These are phyloP conservation scores for Liodrosophila aerea DNA, from an alignment of 2,888 invertebrate genomes.

Conservation along the genomic window DNA sequence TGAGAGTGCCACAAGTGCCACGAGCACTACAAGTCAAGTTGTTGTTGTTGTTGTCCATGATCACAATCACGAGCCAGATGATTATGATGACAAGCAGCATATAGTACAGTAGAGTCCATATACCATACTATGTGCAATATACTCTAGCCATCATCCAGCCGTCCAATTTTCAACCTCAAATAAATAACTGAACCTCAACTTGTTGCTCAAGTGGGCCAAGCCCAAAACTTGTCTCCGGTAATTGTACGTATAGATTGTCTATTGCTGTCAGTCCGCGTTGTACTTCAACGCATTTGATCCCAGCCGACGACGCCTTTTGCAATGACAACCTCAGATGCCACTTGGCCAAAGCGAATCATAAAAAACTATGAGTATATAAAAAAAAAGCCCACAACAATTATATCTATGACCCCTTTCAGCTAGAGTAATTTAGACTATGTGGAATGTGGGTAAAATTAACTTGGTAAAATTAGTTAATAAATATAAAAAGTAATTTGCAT, in stretches of 20 bases:
- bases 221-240: conserved; percentile 72
- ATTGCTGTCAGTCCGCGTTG: conserved; percentile 53
- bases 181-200: conserved; percentile 26
- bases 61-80: conserved; percentile 39
- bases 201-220: conserved; percentile 68
- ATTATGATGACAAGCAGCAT: conserved; percentile 47
- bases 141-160: neutral
- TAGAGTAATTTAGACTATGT: no score
- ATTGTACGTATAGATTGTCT: conserved; percentile 66
- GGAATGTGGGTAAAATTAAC: no score
- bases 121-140: neutral
- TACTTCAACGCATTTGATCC: conserved; percentile 52
- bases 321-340: conserved; percentile 36
- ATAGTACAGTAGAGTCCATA: no score
- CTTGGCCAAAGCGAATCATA: neutral
- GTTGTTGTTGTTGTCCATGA: conserved; percentile 30
- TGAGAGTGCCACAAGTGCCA: conserved; percentile 21
- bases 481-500: no score
- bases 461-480: no score
- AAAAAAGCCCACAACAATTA: no score
- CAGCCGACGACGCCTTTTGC: conserved; percentile 65
- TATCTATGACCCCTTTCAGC: no score
- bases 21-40: conserved; percentile 32
- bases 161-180: neutral
- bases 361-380: neutral